A percentile compares a stretch with the other conserved stretches of the same genome.
Evolutionary conservation across 2,888 invertebrate species (phyloP).

Genomic region (Cryptus armator): DNA sequence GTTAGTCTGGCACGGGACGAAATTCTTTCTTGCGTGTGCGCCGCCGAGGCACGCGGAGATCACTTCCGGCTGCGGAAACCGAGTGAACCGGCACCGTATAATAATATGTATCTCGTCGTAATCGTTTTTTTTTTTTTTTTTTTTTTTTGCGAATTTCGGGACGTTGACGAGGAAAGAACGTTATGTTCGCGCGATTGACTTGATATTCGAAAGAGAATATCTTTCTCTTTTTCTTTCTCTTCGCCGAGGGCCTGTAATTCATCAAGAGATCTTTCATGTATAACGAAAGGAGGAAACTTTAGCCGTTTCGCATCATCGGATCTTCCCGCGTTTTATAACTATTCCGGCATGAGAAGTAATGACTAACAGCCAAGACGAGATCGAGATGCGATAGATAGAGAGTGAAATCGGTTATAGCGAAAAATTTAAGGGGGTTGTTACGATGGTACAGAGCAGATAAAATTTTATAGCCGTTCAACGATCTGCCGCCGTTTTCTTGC

Average conservation of each 20-base stretch:
- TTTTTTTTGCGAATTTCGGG: background rate
- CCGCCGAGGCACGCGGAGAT: background rate
- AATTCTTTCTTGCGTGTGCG: background rate
- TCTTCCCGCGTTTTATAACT: slow-evolving; percentile 34
- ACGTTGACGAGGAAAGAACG: too few relatives aligned
- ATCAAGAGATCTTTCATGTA: slow-evolving; percentile 32
- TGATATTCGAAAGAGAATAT: background rate
- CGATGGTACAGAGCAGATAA: slow-evolving; percentile 10
- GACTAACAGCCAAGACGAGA: background rate
- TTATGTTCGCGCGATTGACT: background rate
- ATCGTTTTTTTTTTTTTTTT: background rate
- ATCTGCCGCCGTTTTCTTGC: slow-evolving; percentile 6
- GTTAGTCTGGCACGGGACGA: slow-evolving; percentile 13
- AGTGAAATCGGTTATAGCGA: slow-evolving; percentile 36
- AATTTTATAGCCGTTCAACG: slow-evolving; percentile 29
- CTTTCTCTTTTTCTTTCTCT: slow-evolving; percentile 1
- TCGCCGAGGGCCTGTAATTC: background rate
- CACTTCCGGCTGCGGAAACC: slow-evolving; percentile 2
- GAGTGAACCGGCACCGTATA: background rate
- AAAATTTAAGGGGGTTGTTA: slow-evolving; percentile 15
- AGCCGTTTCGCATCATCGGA: slow-evolving; percentile 29
- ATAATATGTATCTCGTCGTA: background rate
- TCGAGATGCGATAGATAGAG: background rate
- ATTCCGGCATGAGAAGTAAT: slow-evolving; percentile 7
- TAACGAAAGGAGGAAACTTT: slow-evolving; percentile 28